phyloP scores from a whole-genome alignment of 2,888 invertebrate species.

The Drosophila infuscata region DNA sequence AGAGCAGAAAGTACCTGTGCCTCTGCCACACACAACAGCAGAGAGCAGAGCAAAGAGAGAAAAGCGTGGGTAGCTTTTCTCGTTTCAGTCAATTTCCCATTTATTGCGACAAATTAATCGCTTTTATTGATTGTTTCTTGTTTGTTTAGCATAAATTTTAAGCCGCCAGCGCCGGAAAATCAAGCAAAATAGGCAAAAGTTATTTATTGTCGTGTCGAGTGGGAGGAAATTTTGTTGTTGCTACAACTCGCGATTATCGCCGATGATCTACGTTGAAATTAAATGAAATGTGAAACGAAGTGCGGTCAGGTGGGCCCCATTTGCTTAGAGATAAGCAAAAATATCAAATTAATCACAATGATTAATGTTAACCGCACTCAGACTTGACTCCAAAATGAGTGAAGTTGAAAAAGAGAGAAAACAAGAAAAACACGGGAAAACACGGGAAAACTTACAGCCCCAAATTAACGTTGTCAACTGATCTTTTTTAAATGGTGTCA shows the following conservation, averaged over 20 bases:
- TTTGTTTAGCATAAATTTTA: constrained; percentile 57
- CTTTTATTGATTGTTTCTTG: constrained; percentile 61
- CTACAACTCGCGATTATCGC: constrained; percentile 22
- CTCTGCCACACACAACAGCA: not conserved
- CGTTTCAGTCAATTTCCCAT: constrained; percentile 31
- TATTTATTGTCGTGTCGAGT: constrained; percentile 10
- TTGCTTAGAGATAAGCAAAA: constrained; percentile 35
- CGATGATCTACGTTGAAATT: constrained; percentile 24
- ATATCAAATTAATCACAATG: constrained; percentile 46
- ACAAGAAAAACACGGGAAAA: too few species aligned
- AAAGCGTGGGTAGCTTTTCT: constrained; percentile 12
- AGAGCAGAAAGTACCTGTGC: constrained; percentile 4
- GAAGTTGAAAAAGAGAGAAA: too few species aligned
- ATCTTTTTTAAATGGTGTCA: constrained; percentile 15
- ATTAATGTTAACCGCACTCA: constrained; percentile 33
- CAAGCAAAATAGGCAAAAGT: not conserved
- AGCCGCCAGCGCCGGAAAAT: constrained; percentile 38
- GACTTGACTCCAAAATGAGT: not conserved
- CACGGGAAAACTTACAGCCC: not conserved
- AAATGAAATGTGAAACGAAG: constrained; percentile 18
- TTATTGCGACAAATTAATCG: constrained; percentile 63
- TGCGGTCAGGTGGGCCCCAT: constrained; percentile 29
- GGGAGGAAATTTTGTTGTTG: not conserved
- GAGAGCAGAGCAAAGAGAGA: not conserved
- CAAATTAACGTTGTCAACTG: not conserved